These are phyloP conservation scores for Drosophila paulistorum DNA, from an alignment of 1,140 invertebrate species.

Conservation along the genomic window DNA sequence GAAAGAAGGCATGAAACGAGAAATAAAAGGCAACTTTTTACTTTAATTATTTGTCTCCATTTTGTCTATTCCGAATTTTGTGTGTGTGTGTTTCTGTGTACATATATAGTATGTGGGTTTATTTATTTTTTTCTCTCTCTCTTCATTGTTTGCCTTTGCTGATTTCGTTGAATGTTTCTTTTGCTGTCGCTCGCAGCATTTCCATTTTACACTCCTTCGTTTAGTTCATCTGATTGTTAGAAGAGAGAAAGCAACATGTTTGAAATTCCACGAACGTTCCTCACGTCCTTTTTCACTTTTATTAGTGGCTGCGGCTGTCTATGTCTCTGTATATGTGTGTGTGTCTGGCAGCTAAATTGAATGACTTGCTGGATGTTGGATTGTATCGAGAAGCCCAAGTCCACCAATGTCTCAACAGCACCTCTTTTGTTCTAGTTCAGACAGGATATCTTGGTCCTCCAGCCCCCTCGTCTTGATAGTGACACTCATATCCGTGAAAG, in stretches of 20 bases:
- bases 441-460: constrained; percentile 35
- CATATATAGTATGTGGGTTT: constrained; percentile 13
- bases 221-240: constrained; percentile 63
- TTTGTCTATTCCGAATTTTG: constrained; percentile 27
- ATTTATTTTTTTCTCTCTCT: constrained; percentile 6
- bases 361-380: constrained; percentile 66
- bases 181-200: constrained; percentile 64
- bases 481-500: constrained; percentile 77
- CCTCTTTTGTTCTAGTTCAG: constrained; percentile 41
- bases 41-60: constrained; percentile 71
- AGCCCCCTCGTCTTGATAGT: constrained; percentile 63
- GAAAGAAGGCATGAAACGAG: constrained; percentile 7
- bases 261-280: constrained; percentile 72
- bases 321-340: background rate
- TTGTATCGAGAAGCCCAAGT: constrained; percentile 30
- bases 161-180: constrained; percentile 55
- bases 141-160: constrained; percentile 59
- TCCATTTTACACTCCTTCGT: constrained; percentile 53
- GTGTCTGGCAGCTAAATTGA: constrained; percentile 59
- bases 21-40: constrained; percentile 53
- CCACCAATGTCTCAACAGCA: constrained; percentile 4
- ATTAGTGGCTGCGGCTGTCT: constrained; percentile 49
- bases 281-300: constrained; percentile 76
- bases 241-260: constrained; percentile 57
- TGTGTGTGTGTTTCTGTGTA: constrained; percentile 18